These are phyloP conservation scores for Oncorhynchus keta DNA, from an alignment of 2,113 vertebrate genomes.

Conservation along the genomic window DNA sequence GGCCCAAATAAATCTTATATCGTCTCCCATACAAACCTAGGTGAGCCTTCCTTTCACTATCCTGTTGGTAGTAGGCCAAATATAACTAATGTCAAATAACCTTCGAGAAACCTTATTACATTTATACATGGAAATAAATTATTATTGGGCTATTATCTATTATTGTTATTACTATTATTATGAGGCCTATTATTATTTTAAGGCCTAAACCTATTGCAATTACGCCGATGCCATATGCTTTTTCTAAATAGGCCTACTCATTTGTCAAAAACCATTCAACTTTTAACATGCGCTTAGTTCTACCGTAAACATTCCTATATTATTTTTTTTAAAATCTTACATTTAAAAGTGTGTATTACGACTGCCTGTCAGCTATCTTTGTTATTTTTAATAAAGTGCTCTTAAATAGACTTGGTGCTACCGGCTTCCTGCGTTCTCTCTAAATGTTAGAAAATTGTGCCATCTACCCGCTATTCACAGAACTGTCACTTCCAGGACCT, in stretches of 20 bases:
- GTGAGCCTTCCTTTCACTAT: not conserved
- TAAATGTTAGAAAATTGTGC: constrained; percentile 99
- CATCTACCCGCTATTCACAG: constrained; percentile 98
- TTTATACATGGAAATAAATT: not conserved
- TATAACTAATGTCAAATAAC: not conserved
- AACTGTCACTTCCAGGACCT: constrained; percentile 93
- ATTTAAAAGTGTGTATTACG: not conserved
- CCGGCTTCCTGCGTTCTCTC: constrained; percentile 78
- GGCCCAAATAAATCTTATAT: not conserved
- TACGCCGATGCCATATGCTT: not conserved
- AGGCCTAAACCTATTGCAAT: not conserved
- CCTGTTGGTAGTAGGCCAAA: not conserved
- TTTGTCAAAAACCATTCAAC: not conserved
- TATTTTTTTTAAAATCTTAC: too few species aligned
- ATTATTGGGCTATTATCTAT: constrained; percentile 8
- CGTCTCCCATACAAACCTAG: not conserved
- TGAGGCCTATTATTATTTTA: too few species aligned
- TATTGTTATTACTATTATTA: constrained; percentile 12
- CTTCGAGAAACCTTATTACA: not conserved
- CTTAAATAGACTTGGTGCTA: constrained; percentile 86
- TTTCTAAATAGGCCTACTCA: constrained; percentile 40
- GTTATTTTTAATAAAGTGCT: constrained; percentile 87
- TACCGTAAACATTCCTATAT: too few species aligned
- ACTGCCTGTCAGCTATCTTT: constrained; percentile 79
- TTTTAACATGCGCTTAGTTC: too few species aligned